These are phyloP conservation scores for Megalops cyprinoides DNA, from an alignment of 2,797 vertebrate genomes.

Conservation along the genomic window DNA sequence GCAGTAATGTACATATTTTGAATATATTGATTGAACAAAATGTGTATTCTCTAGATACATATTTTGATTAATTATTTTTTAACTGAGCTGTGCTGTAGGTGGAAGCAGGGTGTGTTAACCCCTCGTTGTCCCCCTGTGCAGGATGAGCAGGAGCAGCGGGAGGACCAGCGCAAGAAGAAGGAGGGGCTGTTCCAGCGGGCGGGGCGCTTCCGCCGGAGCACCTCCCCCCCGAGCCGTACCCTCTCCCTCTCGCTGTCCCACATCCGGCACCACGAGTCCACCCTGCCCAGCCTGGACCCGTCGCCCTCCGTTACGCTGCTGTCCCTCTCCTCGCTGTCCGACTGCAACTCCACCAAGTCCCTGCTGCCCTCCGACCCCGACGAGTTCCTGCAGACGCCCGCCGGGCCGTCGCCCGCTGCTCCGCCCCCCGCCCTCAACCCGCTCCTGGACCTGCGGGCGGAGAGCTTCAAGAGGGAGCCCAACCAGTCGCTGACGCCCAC, in stretches of 20 bases:
- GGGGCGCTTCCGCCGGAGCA: conserved; percentile 71
- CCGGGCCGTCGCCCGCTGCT: conserved; percentile 46
- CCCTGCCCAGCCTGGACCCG: conserved; percentile 69
- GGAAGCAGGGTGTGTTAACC: neutral
- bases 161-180: conserved; percentile 79
- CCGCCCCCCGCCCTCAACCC: conserved; percentile 72
- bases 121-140: conserved; percentile 64
- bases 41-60: too few species aligned
- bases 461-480: conserved; percentile 90
- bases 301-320: conserved; percentile 82
- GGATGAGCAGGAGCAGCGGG: conserved; percentile 77
- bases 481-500: conserved; percentile 90
- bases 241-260: conserved; percentile 71
- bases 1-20: too few species aligned
- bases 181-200: conserved; percentile 82
- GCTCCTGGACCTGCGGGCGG: conserved; percentile 83
- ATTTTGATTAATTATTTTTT: too few species aligned
- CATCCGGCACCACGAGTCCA: conserved; percentile 65
- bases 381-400: conserved; percentile 65
- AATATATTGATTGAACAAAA: too few species aligned
- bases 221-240: conserved; percentile 73
- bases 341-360: conserved; percentile 90
- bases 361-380: conserved; percentile 86
- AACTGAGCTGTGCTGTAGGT: neutral
- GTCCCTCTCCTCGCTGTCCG: conserved; percentile 86